Evolutionary conservation across 2,888 invertebrate genomes (phyloP), one percentile per base, ranked within the genome.

Genomic region (Tetheella fluctuosa): DNA sequence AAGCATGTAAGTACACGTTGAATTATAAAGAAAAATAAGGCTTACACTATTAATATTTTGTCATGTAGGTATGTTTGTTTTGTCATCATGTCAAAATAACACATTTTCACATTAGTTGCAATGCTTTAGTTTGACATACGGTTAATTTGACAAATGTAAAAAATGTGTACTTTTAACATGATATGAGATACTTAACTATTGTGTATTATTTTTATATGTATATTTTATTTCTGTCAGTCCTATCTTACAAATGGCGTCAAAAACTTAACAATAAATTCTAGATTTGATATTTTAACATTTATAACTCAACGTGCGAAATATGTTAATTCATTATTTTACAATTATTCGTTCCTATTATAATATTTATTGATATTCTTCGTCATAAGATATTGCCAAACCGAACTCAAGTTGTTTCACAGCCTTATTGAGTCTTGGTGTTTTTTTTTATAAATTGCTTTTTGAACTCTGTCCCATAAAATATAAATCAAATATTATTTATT

Each of bases 331-430:
- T 48, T 48, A 20, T 34, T 55, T 34, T 34, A 8, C 17, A 12
- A 17, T 63, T 70, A 59, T 60, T 68, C 71, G 64, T 62, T 70
- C 57, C 20, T 48, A 59, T 64, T 74, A 70, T 63, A 64, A 20
- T n/a, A 56, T 70, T 64, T 69, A 70, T 66, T 74, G 74, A 72
- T 75, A 30, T 71, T 72, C 65, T 74, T 74, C 70, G 68, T 76
- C 73, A 73, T 67, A 71, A 71, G 71, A 76, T 69, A 58, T 61
- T 65, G 86, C 86, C 79, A 81, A 87, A 91, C 89, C 88, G 86
- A 89, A 87, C 79, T 80, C 73, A 65, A 79, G 88, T 88, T 89
- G 84, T 86, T 89, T 91, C 92, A 92, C 92, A 92, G 92, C 92
- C 92, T 88, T 89, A 76, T 80, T 73, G 86, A 88, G 90, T 91